phyloP scores from a whole-genome alignment of 2,797 vertebrate genomes.

The Melanotaenia parkinsoni region DNA sequence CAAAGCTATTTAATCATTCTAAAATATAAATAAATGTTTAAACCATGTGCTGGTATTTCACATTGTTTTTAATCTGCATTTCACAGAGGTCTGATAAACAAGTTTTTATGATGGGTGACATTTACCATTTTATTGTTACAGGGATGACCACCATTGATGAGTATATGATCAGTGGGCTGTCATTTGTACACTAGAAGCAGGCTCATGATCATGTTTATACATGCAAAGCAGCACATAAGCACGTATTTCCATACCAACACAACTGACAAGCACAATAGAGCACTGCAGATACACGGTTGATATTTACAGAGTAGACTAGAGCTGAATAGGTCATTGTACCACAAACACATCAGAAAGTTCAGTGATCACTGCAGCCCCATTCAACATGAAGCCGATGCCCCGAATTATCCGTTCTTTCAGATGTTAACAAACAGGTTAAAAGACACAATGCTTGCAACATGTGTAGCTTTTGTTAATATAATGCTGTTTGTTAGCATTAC shows the following conservation, averaged over 20 bases:
- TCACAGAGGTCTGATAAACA: conserved; percentile 14
- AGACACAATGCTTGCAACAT: conserved; percentile 56
- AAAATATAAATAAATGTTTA: conserved; percentile 15
- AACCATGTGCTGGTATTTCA: not conserved
- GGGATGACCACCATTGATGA: conserved; percentile 36
- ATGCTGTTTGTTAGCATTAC: not conserved
- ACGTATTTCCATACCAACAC: conserved; percentile 71
- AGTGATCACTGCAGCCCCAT: conserved; percentile 62
- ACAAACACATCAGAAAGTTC: conserved; percentile 74
- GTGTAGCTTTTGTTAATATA: conserved; percentile 45
- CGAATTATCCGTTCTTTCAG: conserved; percentile 52
- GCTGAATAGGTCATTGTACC: conserved; percentile 77
- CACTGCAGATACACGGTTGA: conserved; percentile 75
- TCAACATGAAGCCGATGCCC: conserved; percentile 51
- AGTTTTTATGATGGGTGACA: conserved; percentile 35
- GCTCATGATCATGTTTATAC: conserved; percentile 65
- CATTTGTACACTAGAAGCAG: conserved; percentile 53
- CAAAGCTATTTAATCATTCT: conserved; percentile 32
- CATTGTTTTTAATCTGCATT: not conserved
- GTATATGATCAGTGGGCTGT: conserved; percentile 45
- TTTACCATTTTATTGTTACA: conserved; percentile 55
- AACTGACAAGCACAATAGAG: conserved; percentile 66
- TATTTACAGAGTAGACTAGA: conserved; percentile 72
- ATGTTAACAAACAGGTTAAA: conserved; percentile 64
- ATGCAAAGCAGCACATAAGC: conserved; percentile 68